Percentiles rank a stretch among this genome's conserved stretches.
Evolutionary conservation across 2,888 invertebrate genomes (phyloP).

Genomic region (Pseudococcus viburni): DNA sequence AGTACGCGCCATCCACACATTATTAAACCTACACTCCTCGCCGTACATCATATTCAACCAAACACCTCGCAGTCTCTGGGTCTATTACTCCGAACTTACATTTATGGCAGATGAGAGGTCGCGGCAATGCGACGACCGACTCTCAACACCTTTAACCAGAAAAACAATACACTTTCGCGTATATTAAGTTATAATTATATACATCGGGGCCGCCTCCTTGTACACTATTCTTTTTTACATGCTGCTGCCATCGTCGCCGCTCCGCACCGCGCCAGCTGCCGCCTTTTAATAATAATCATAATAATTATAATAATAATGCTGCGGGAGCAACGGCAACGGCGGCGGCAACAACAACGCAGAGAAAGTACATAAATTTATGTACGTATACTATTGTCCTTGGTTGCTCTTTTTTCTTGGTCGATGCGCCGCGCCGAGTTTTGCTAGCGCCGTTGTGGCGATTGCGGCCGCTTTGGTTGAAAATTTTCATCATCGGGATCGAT

Average conservation of each 20-base stretch:
- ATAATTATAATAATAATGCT: neutral
- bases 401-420: neutral
- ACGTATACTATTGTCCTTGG: neutral
- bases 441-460: neutral
- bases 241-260: neutral
- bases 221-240: slow-evolving; percentile 10
- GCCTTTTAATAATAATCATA: slow-evolving; percentile 18
- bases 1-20: neutral
- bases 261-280: neutral
- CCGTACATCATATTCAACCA: neutral
- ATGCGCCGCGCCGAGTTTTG: neutral
- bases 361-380: slow-evolving; percentile 13
- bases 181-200: slow-evolving; percentile 37
- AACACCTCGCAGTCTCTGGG: neutral
- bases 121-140: neutral
- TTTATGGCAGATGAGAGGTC: neutral
- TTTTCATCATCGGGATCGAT: neutral
- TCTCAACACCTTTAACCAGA: slow-evolving; percentile 28
- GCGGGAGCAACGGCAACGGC: neutral
- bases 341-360: neutral
- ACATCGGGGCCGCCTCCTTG: slow-evolving; percentile 2
- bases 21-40: neutral
- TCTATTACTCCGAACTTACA: neutral
- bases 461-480: neutral
- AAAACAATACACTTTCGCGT: slow-evolving; percentile 18